phyloP scores from a whole-genome alignment of 2,888 invertebrate genomes.

The Tiliacea aurago region DNA sequence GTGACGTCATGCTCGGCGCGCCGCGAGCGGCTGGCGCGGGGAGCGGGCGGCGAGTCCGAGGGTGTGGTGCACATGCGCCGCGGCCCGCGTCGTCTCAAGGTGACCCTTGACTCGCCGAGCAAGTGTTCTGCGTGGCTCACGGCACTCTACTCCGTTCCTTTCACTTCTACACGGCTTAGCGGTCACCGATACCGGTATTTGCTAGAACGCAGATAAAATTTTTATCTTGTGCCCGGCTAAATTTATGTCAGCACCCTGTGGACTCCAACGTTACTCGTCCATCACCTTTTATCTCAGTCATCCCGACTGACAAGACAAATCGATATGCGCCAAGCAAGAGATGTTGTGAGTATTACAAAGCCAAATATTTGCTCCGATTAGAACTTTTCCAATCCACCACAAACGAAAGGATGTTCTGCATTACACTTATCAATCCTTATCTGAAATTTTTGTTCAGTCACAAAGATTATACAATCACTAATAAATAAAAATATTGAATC shows the following conservation, averaged over 20 bases:
- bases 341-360: constrained; percentile 84
- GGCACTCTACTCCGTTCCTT: constrained; percentile 82
- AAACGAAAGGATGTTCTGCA: constrained; percentile 15
- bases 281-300: constrained; percentile 88
- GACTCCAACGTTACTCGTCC: constrained; percentile 88
- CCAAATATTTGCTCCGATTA: constrained; percentile 78
- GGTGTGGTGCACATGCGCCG: constrained; percentile 90
- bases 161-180: constrained; percentile 78
- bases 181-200: constrained; percentile 80
- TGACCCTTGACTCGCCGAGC: constrained; percentile 85
- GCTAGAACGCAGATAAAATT: constrained; percentile 81
- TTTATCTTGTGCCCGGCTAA: constrained; percentile 79
- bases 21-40: constrained; percentile 65
- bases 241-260: constrained; percentile 88
- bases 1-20: constrained; percentile 80
- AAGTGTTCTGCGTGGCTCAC: constrained; percentile 78
- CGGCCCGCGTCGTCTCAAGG: constrained; percentile 83
- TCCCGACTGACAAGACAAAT: constrained; percentile 88
- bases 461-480: constrained; percentile 22
- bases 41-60: constrained; percentile 76
- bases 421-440: constrained; percentile 22
- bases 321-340: constrained; percentile 90
- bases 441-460: constrained; percentile 7
- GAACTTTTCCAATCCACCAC: constrained; percentile 66
- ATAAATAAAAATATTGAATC: constrained; percentile 19